Base-by-base conservation (phyloP, 30 jellyfish, hydroid and myxozoan species). In the Rhopilema esculentum region DNA sequence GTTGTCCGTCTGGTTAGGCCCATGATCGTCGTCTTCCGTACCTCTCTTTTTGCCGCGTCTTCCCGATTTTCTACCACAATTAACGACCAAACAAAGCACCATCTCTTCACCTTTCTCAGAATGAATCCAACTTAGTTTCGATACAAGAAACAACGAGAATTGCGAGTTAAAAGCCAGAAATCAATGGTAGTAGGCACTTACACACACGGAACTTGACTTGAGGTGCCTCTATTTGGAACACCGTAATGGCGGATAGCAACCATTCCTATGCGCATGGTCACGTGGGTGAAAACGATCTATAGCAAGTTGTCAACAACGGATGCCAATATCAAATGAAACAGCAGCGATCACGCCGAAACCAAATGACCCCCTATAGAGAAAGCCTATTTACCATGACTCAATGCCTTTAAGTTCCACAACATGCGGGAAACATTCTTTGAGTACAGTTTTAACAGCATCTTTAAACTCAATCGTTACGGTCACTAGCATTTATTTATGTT, bases 81-180 rank as follows among this genome's bases (percentile, higher is more conserved):
- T 68, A 22, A 68, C 79, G 49, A 68, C 79, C 49, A 68, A 68
- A 68, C 79, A 68, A 68, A 68, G 79, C 79, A 68, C 79, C 79
- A 68, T 68, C 79, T 68, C 79, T 24, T 68, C 32, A 68, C 49
- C 49, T 68, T n/a, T 68, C 79, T 68, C 49, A 27, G 32, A 68
- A 68, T 68, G 28, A 27, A 27, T 27, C 79, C 49, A 22, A 68
- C 27, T 63, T 63, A 63, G 73, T 24, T 24, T 63, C 30, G 48
- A 68, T 27, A 68, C 79, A 68, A 68, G 79, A 68, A 68, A 18
- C 79, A 27, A 20, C 49, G 79, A 68, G 79, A 68, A 68, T 27
- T 68, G 79, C 79, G 79, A 68, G 79, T 68, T 68, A 68, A 68
- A 68, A 68, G 40, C 32, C 79, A 32, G 79, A 68, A 68, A 27